Conservation (phyloP, 2,113 vertebrate genomes). For the Chiloscyllium plagiosum region DNA sequence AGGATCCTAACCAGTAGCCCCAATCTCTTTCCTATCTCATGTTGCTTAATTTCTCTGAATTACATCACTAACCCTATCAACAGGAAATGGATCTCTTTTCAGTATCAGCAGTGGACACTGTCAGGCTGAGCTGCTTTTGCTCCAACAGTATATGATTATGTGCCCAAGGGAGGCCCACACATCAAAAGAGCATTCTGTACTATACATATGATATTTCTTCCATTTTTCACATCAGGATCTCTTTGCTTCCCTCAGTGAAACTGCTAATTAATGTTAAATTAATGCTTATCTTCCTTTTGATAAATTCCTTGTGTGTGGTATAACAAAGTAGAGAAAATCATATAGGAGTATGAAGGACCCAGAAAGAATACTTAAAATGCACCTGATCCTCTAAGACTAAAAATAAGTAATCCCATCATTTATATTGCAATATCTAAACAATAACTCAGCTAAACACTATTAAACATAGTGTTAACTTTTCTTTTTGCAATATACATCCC, state of each 20-base stretch:
- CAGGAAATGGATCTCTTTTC: not conserved
- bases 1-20: not conserved
- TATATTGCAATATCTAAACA: not conserved
- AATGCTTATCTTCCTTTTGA: not conserved
- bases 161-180: not conserved
- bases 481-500: not conserved
- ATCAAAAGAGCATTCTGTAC: slow-evolving; percentile 44
- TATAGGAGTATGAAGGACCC: not conserved
- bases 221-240: not conserved
- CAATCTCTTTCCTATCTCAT: not conserved
- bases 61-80: not conserved
- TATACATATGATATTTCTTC: not conserved
- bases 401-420: not conserved
- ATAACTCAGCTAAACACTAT: not conserved
- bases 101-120: not conserved
- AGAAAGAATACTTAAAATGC: not conserved
- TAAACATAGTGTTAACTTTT: not conserved
- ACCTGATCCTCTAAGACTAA: not conserved
- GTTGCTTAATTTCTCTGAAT: not conserved
- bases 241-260: not conserved
- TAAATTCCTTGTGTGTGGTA: not conserved
- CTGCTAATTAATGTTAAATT: not conserved
- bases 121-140: not conserved
- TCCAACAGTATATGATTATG: not conserved
- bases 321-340: not conserved